phyloP scores from a whole-genome alignment of 2,113 vertebrate genomes.

The Hassar affinis region DNA sequence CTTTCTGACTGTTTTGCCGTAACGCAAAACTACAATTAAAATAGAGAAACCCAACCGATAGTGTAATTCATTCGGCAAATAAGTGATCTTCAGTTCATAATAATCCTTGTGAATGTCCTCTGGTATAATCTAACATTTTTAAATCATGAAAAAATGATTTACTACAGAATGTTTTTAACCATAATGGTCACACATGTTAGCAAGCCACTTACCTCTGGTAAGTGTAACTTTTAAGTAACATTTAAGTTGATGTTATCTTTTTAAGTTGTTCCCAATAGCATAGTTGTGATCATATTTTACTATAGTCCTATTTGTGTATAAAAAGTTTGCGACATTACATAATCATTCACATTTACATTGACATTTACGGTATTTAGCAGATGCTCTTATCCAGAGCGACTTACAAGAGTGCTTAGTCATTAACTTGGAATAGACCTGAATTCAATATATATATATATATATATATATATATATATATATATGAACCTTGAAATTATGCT shows the following conservation, averaged over 20 bases:
- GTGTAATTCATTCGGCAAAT: background rate
- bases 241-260: background rate
- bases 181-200: background rate
- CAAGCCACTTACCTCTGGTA: background rate
- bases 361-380: too few species aligned
- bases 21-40: background rate
- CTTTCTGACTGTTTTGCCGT: background rate
- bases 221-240: background rate
- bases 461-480: too few species aligned
- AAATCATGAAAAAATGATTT: background rate
- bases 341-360: too few species aligned
- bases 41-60: background rate
- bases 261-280: background rate
- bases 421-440: too few species aligned
- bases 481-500: too few species aligned
- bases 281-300: background rate
- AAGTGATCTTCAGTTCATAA: background rate
- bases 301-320: background rate
- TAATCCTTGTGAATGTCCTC: background rate
- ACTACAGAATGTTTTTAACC: background rate
- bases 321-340: too few species aligned
- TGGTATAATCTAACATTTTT: background rate
- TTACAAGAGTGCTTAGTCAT: too few species aligned
- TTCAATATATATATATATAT: too few species aligned
- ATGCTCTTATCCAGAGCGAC: too few species aligned